Conservation (phyloP, 2,888 invertebrate genomes). For the Ochropacha duplaris region DNA sequence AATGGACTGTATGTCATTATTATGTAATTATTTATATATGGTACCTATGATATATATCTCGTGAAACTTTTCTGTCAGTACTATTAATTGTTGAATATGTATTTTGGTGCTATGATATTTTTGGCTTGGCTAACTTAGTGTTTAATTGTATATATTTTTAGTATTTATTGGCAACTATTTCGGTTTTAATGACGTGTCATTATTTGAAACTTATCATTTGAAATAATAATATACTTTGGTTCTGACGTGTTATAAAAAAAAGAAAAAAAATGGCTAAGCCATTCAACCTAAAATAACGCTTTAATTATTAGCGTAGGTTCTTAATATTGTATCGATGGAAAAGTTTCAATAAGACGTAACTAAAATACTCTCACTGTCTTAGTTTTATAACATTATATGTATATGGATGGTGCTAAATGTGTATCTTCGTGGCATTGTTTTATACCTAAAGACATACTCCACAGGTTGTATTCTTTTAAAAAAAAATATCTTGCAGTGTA, state of each 20-base stretch:
- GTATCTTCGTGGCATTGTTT: slow-evolving; percentile 15
- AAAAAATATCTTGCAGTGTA: slow-evolving; percentile 23
- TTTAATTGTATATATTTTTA: slow-evolving; percentile 70
- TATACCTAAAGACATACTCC: slow-evolving; percentile 35
- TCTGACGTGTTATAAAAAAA: slow-evolving; percentile 14
- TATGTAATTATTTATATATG: slow-evolving; percentile 21
- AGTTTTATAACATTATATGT: slow-evolving; percentile 33
- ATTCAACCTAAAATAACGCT: slow-evolving; percentile 63
- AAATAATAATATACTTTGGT: slow-evolving; percentile 24
- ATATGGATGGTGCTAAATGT: slow-evolving; percentile 59
- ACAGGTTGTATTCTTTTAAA: slow-evolving; percentile 50
- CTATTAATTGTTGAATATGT: slow-evolving; percentile 56
- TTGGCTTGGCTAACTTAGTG: slow-evolving; percentile 80
- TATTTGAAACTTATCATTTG: slow-evolving; percentile 33
- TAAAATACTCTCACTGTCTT: slow-evolving; percentile 65
- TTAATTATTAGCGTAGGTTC: slow-evolving; percentile 69
- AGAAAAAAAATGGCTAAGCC: slow-evolving; percentile 60
- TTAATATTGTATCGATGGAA: slow-evolving; percentile 68
- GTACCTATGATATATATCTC: slow-evolving; percentile 6
- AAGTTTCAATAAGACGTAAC: slow-evolving; percentile 63
- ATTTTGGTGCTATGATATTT: slow-evolving; percentile 79
- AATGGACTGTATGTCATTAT: slow-evolving; percentile 63
- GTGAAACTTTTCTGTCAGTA: slow-evolving; percentile 80
- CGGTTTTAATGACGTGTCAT: slow-evolving; percentile 50
- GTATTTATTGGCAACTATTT: slow-evolving; percentile 75